A percentile compares a stretch with the other conserved stretches of the same genome.
Conservation (phyloP, 2,113 vertebrate species). For the Gasterosteus nipponicus region DNA sequence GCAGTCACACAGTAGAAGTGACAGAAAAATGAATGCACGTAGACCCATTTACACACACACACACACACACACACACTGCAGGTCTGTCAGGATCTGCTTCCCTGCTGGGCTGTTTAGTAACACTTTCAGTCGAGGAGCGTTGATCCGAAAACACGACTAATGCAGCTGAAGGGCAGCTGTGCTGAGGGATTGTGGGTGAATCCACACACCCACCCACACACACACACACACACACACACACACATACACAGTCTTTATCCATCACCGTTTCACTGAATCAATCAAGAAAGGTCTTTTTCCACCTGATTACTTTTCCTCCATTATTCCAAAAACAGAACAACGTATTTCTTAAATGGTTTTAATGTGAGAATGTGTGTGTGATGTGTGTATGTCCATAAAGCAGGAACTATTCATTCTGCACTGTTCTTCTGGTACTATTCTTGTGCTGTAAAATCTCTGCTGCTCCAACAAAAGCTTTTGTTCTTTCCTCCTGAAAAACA, state of each 20-base stretch:
- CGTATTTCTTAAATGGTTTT: too few relatives aligned
- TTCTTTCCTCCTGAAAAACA: not conserved
- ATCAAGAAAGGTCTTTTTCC: not conserved
- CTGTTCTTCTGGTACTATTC: not conserved
- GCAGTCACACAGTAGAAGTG: too few relatives aligned
- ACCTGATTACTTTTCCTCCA: not conserved
- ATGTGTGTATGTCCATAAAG: not conserved
- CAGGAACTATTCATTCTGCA: not conserved
- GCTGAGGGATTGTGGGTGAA: slow-evolving; percentile 10
- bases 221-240: slow-evolving; percentile 1
- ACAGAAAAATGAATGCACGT: too few relatives aligned
- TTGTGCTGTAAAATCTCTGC: too few relatives aligned
- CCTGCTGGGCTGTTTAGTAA: slow-evolving; percentile 50
- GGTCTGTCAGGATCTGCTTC: slow-evolving; percentile 19
- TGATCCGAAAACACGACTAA: slow-evolving; percentile 43
- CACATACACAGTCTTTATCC: not conserved
- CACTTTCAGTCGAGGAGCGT: slow-evolving; percentile 7
- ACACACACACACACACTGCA: not conserved
- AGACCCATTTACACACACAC: too few relatives aligned
- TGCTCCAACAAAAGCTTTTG: not conserved
- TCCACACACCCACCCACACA: not conserved
- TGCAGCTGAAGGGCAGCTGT: slow-evolving; percentile 43
- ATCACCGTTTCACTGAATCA: not conserved
- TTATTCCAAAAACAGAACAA: too few relatives aligned
- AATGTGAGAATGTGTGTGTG: not conserved